Percentiles rank a stretch among this genome's conserved stretches.
Conservation (phyloP, 2,113 vertebrate species). For the Cichladusa arquata region DNA sequence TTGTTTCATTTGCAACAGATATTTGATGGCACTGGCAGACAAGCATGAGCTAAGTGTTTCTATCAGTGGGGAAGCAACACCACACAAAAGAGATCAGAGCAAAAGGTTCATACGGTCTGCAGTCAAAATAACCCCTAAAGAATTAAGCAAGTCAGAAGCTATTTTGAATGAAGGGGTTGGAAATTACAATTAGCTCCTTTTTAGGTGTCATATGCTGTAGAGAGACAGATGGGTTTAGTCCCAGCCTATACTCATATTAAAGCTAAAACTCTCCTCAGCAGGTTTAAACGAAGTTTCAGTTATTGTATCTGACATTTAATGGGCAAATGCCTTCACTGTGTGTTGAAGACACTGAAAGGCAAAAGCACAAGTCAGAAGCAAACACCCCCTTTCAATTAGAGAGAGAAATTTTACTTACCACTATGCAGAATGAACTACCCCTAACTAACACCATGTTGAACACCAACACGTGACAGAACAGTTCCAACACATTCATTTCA, state of each 20-base stretch:
- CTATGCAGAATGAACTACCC: not conserved
- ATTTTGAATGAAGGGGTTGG: not conserved
- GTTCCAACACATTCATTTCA: not conserved
- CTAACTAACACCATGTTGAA: accelerated
- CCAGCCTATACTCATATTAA: not conserved
- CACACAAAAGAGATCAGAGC: not conserved
- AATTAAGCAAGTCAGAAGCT: not conserved
- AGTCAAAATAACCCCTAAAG: not conserved
- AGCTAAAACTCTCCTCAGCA: not conserved
- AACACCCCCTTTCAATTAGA: not conserved
- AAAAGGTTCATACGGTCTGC: not conserved
- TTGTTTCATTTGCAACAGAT: not conserved
- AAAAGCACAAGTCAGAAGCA: not conserved
- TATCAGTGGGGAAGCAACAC: not conserved
- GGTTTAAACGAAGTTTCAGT: not conserved
- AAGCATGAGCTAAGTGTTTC: not conserved
- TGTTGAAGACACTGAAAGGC: not conserved
- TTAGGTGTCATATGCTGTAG: not conserved
- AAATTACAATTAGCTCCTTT: not conserved
- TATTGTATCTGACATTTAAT: not conserved
- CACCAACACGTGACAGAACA: not conserved
- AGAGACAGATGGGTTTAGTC: not conserved
- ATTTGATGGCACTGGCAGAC: not conserved
- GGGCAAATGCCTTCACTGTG: not conserved
- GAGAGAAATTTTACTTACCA: not conserved